These are phyloP conservation scores for Cyanoderma ruficeps DNA, from an alignment of 2,113 vertebrate genomes.

Conservation along the genomic window DNA sequence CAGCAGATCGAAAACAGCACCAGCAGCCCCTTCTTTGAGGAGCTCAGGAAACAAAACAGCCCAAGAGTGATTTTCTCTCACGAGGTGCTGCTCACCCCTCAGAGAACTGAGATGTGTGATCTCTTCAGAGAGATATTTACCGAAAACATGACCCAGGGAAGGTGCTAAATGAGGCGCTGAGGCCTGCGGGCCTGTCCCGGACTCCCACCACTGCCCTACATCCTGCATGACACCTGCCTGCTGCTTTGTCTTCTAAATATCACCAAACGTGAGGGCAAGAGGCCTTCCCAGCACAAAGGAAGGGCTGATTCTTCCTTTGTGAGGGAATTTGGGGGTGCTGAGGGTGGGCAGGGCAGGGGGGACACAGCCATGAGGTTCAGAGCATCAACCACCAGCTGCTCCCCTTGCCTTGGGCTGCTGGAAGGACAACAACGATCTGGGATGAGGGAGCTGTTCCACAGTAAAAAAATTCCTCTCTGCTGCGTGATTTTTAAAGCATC, in stretches of 20 bases:
- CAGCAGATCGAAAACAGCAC: not conserved
- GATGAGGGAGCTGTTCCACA: not conserved
- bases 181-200: not conserved
- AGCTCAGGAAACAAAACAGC: not conserved
- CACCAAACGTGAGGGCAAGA: accelerated
- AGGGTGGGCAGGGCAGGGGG: not conserved
- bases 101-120: not conserved
- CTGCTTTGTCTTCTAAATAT: accelerated
- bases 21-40: not conserved
- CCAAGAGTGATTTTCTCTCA: not conserved
- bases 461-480: not conserved
- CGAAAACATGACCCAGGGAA: not conserved
- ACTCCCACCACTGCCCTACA: not conserved
- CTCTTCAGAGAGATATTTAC: not conserved
- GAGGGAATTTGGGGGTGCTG: not conserved
- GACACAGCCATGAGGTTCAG: not conserved
- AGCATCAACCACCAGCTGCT: not conserved
- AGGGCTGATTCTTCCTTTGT: accelerated
- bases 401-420: not conserved
- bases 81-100: not conserved
- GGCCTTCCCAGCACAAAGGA: not conserved
- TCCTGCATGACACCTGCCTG: accelerated
- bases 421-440: not conserved
- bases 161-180: not conserved
- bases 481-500: not conserved